phyloP scores from a whole-genome alignment of 2,888 invertebrate genomes.

The Acleris holmiana region DNA sequence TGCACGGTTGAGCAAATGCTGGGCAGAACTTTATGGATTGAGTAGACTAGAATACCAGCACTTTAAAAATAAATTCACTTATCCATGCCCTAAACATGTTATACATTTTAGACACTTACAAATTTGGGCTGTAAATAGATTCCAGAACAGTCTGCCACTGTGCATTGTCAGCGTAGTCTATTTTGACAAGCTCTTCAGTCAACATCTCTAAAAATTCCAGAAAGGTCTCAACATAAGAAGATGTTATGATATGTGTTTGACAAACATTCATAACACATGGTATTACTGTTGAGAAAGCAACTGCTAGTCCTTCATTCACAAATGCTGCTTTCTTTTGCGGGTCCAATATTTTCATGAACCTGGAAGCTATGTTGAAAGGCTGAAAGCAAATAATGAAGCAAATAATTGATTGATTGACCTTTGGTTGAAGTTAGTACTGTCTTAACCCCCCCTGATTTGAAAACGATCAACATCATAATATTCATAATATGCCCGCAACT shows the following conservation, averaged over 20 bases:
- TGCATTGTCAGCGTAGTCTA: constrained; percentile 64
- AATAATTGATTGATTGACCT: no score
- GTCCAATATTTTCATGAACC: constrained; percentile 59
- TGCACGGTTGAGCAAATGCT: no score
- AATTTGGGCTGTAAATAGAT: constrained; percentile 61
- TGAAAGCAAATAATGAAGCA: constrained; percentile 45
- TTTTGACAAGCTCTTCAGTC: constrained; percentile 62
- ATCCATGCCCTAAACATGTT: no score
- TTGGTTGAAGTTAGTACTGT: no score
- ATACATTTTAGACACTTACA: constrained; percentile 55
- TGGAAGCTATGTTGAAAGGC: constrained; percentile 67
- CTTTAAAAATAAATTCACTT: no score
- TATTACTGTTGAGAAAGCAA: constrained; percentile 79
- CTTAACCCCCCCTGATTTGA: no score
- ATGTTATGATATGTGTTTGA: constrained; percentile 2
- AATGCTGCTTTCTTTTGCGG: constrained; percentile 59
- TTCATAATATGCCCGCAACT: no score
- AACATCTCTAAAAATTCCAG: constrained; percentile 70
- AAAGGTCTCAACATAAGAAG: constrained; percentile 25
- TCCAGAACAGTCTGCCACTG: constrained; percentile 69
- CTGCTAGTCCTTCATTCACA: constrained; percentile 64
- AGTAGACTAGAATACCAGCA: no score
- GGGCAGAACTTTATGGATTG: no score
- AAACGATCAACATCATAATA: no score
- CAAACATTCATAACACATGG: constrained; percentile 63